Evolutionary conservation across 53 echinoderm and acorn worm species (phyloP).

Genomic region (Arbacia lixula): DNA sequence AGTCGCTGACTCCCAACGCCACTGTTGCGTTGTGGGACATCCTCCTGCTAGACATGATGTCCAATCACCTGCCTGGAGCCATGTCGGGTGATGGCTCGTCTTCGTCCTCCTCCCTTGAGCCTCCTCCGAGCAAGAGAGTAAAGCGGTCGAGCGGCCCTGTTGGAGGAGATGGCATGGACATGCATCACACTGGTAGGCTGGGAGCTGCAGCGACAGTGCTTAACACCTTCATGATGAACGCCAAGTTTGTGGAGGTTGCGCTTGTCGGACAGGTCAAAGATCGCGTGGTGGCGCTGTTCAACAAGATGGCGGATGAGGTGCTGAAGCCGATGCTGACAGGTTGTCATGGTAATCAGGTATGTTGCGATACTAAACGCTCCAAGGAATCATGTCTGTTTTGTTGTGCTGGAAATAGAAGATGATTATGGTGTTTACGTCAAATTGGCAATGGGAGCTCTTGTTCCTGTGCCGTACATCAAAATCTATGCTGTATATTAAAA

Average conservation of each 20-base stretch:
- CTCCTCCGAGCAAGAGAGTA: slow-evolving; percentile 28
- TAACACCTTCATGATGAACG: slow-evolving; percentile 25
- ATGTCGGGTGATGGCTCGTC: not conserved
- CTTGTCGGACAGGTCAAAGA: slow-evolving; percentile 44
- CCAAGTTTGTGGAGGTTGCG: slow-evolving; percentile 32
- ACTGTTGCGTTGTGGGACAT: slow-evolving; percentile 76
- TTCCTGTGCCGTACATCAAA: no score
- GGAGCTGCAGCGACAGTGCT: not conserved
- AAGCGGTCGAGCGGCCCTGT: not conserved
- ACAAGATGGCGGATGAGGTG: slow-evolving; percentile 50
- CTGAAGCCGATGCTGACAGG: slow-evolving; percentile 53
- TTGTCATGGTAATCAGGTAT: slow-evolving; percentile 35
- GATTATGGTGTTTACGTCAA: no score
- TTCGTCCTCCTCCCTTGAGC: not conserved
- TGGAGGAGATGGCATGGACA: not conserved
- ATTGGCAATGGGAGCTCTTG: no score
- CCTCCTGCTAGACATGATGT: slow-evolving; percentile 48
- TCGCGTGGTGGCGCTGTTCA: slow-evolving; percentile 55
- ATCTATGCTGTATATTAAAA: no score
- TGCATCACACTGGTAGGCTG: not conserved
- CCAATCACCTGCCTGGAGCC: slow-evolving; percentile 34
- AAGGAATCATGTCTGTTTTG: no score
- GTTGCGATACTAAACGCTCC: no score
- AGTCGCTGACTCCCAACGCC: slow-evolving; percentile 66
- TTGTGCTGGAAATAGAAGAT: no score